Conservation (phyloP, 2,797 vertebrate species). For the Tenualosa thibaudeaui region DNA sequence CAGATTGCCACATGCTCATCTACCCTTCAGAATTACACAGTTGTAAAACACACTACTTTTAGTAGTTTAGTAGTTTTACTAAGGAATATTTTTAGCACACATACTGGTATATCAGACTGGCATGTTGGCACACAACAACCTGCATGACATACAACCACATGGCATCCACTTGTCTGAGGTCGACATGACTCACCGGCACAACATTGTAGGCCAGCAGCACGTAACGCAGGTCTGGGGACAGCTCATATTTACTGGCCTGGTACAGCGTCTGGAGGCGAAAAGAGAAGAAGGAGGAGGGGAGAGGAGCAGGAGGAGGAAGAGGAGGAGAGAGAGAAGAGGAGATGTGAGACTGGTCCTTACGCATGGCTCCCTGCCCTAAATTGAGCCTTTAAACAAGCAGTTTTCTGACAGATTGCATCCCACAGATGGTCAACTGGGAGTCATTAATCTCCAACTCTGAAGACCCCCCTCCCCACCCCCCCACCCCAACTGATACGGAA, state of each 20-base stretch:
- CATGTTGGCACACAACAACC: too few relatives aligned
- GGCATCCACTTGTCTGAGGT: neutral
- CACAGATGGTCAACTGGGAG: slow-evolving; percentile 48
- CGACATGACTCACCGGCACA: slow-evolving; percentile 80
- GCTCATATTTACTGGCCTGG: slow-evolving; percentile 90
- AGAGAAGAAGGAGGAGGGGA: slow-evolving; percentile 31
- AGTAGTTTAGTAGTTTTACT: neutral
- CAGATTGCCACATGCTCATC: slow-evolving; percentile 29
- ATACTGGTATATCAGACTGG: too few relatives aligned
- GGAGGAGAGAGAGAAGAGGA: neutral
- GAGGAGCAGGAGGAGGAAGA: slow-evolving; percentile 41
- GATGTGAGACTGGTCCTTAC: slow-evolving; percentile 39
- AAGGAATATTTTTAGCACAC: neutral
- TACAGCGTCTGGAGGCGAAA: slow-evolving; percentile 81
- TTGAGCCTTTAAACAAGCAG: slow-evolving; percentile 58
- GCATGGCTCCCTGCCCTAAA: slow-evolving; percentile 65
- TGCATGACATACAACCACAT: neutral
- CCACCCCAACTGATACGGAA: slow-evolving; percentile 44
- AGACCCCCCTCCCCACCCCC: neutral
- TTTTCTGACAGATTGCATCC: slow-evolving; percentile 64
- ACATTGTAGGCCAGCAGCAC: slow-evolving; percentile 91
- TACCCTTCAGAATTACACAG: slow-evolving; percentile 52
- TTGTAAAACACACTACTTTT: neutral
- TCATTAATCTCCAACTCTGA: slow-evolving; percentile 63
- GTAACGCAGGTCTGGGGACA: slow-evolving; percentile 92